A percentile compares a stretch with the other conserved stretches of the same genome.
These are phyloP conservation scores for Pristionchus arcanus DNA, from an alignment of 2,888 invertebrate genomes.

Conservation along the genomic window DNA sequence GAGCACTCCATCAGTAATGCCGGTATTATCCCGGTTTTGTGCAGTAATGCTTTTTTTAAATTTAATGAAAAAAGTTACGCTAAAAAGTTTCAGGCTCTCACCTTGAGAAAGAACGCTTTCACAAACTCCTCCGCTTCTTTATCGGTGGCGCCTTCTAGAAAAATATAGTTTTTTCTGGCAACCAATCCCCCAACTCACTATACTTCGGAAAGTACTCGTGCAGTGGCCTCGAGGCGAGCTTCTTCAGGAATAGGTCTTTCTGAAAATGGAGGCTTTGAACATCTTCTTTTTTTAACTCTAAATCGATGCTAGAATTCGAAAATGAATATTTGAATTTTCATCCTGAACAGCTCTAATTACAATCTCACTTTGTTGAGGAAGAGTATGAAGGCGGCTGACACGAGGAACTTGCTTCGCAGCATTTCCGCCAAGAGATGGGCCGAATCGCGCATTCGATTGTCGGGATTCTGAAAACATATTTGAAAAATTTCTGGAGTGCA, in stretches of 20 bases:
- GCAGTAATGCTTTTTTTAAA: no score
- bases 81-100: background rate
- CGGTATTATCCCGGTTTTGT: background rate
- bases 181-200: background rate
- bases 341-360: background rate
- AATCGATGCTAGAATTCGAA: no score
- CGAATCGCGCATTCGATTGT: constrained; percentile 62
- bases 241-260: constrained; percentile 60
- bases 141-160: background rate
- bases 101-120: constrained; percentile 44
- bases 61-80: no score
- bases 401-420: constrained; percentile 60
- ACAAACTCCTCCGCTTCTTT: background rate
- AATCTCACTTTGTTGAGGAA: constrained; percentile 61
- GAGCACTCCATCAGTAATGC: no score
- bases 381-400: constrained; percentile 61
- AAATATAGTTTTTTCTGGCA: background rate
- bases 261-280: no score
- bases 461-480: background rate
- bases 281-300: no score
- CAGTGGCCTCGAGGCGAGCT: constrained; percentile 54
- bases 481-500: background rate
- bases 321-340: background rate
- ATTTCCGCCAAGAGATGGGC: constrained; percentile 61
- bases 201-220: constrained; percentile 55